Base-by-base conservation (phyloP, 1,140 invertebrate genomes). In the Trypoxylus dichotomus region DNA sequence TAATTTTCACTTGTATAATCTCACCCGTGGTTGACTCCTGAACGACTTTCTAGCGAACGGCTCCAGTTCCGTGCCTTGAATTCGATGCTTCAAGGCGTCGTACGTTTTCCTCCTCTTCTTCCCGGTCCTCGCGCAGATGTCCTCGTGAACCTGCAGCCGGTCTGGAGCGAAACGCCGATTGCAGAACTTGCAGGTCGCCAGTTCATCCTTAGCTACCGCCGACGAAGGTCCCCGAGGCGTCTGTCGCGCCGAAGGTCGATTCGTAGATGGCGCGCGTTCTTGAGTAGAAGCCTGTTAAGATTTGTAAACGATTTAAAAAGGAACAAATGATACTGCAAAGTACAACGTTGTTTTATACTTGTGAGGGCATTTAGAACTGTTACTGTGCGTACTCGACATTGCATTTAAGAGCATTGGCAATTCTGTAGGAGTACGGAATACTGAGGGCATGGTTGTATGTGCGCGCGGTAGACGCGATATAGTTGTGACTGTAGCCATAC, bases 11-110 rank as follows among this genome's bases (percentile, higher is more conserved):
- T 5, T 37, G 10, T 2, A 37, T n/a, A 21, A 15, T 7, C 19
- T n/a, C 77, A 87, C 87, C 80, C 79, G 81, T 5, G 24, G 42
- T 42, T 42, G 58, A 19, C 32, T 21, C 47, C 24, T 82, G 79
- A 75, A 68, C 77, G 83, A 25, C 72, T 81, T 78, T 83, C 80
- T 78, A 80, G 77, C 79, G 84, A 92, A 97, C 76, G 90, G 88
- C 82, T 97, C 96, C 24, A 94, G 90, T 82, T 98, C 97, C 0
- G 96, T 98, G 25, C 96, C 96, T 86, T 92, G 88, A 7, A 96
- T 89, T 60, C 97, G 89, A 84, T 94, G 94, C 85, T 95, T 95
- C 3, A 92, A 89, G 11, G 93, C 91, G 86, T 98, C 96, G 85
- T 96, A 97, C 8, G 91, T 90, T 88, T 96, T 97, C 77, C 96